A percentile compares a stretch with the other conserved stretches of the same genome.
Evolutionary conservation across 2,888 invertebrate genomes (phyloP).

Genomic region (Cosmopolites sordidus): DNA sequence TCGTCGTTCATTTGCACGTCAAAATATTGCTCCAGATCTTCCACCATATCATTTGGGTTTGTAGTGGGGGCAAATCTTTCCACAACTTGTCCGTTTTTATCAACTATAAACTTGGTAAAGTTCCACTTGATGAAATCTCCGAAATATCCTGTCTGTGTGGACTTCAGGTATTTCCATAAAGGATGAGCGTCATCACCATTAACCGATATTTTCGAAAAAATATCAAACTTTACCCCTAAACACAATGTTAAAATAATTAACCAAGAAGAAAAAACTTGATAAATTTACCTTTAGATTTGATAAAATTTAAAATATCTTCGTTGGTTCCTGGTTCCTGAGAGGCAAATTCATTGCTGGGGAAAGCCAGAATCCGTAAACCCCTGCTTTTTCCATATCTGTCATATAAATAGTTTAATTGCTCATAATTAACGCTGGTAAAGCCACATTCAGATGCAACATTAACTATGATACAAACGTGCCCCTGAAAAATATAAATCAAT

Average conservation of each 20-base stretch:
- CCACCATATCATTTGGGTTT: slow-evolving; percentile 33
- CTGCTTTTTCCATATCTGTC: slow-evolving; percentile 68
- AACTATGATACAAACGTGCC: slow-evolving; percentile 77
- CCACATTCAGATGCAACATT: slow-evolving; percentile 89
- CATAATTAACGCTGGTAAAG: slow-evolving; percentile 76
- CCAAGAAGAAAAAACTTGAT: slow-evolving; percentile 11
- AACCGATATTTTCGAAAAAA: slow-evolving; percentile 72
- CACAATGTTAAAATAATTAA: background rate
- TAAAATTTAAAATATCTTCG: slow-evolving; percentile 62
- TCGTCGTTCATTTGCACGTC: background rate
- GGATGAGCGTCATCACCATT: slow-evolving; percentile 63
- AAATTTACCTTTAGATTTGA: slow-evolving; percentile 56
- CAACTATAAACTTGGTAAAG: slow-evolving; percentile 81
- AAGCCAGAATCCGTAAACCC: slow-evolving; percentile 72
- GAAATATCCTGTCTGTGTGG: slow-evolving; percentile 51
- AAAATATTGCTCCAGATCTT: slow-evolving; percentile 34
- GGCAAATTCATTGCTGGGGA: slow-evolving; percentile 83
- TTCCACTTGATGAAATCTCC: slow-evolving; percentile 81
- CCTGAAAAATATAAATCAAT: slow-evolving; percentile 46
- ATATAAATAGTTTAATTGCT: slow-evolving; percentile 71
- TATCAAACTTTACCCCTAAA: slow-evolving; percentile 61
- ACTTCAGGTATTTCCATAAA: slow-evolving; percentile 63
- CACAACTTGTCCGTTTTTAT: slow-evolving; percentile 67
- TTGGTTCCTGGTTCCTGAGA: slow-evolving; percentile 63
- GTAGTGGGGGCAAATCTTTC: slow-evolving; percentile 58